Base-by-base conservation (phyloP, 35 echinoderm and acorn worm species). In the Hemicentrotus pulcherrimus region DNA sequence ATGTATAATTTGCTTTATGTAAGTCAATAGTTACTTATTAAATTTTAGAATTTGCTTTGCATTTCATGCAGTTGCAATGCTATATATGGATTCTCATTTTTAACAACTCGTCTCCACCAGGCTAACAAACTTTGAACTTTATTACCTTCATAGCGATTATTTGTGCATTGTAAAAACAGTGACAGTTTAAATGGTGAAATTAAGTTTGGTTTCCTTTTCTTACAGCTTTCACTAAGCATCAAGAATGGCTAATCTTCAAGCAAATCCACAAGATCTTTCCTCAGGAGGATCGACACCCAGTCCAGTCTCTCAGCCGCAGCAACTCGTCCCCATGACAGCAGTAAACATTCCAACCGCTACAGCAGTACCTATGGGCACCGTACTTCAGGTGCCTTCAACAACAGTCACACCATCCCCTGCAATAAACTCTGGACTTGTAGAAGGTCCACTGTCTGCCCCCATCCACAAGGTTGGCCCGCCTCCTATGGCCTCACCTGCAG, bases 261-360 rank as follows among this genome's bases (percentile, higher is more conserved):
- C 91, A 93, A 93, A 47, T 93, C 91, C 91, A 50, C 91, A 93
- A 47, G 91, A 93, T 93, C 91, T 93, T 90, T 33, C 46, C 32
- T 90, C 88, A 6, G 88, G 88, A 4, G 32, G 88, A 22, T 45
- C 88, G 12, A 90, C 88, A 33, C 32, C 88, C 88, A 33, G 32
- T 90, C 32, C 88, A 90, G 46, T 47, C 18, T 4, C n/a, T 24
- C 48, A 24, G 46, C 91, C 19, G 2, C 48, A 5, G 11, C 48
- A 22, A 55, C 45, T 47, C n/a, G 11, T 47, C 2, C 2, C 41
- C 41, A 31, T 45, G 91, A 48, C 91, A 92, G 10, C 91, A 50
- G 91, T 41, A 16, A 14, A 48, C 46, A 47, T 31, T 46, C 48
- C 48, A 31, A 31, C 48, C 2, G 30, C 91, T 31, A 24, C 48